Conservation (phyloP, 2,797 vertebrate species). For the Molossus molossus region DNA sequence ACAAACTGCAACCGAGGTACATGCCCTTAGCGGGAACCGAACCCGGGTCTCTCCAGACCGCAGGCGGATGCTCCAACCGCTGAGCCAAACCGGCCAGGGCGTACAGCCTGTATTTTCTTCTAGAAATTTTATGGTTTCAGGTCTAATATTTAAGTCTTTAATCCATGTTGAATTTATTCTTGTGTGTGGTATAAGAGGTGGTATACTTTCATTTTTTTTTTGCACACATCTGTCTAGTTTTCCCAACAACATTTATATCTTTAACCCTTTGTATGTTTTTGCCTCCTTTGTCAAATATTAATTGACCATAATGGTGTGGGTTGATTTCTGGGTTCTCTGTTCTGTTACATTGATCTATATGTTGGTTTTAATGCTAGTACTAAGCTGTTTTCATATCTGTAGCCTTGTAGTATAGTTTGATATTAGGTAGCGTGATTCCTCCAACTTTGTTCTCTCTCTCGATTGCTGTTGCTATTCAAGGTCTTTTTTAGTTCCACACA, state of each 20-base stretch:
- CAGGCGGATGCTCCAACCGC: too few species aligned
- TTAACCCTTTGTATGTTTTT: neutral
- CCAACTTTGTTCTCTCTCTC: neutral
- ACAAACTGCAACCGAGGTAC: too few species aligned
- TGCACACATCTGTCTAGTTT: neutral
- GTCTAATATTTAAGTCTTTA: neutral
- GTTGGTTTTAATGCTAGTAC: neutral
- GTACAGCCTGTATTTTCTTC: neutral
- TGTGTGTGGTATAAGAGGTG: too few species aligned
- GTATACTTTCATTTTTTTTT: neutral
- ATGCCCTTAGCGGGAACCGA: too few species aligned
- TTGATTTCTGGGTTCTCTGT: neutral
- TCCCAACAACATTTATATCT: neutral
- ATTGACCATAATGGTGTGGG: neutral
- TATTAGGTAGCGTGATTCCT: neutral
- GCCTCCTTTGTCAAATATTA: neutral
- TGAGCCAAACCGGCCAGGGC: too few species aligned
- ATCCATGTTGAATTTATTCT: neutral
- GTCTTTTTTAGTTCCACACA: neutral
- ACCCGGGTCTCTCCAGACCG: too few species aligned
- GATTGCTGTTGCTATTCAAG: neutral
- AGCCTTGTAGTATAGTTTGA: too few species aligned
- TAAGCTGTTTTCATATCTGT: neutral
- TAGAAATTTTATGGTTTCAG: neutral
- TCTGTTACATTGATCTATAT: neutral